phyloP scores from a whole-genome alignment of 2,113 vertebrate species.

The Tringa solitaria region DNA sequence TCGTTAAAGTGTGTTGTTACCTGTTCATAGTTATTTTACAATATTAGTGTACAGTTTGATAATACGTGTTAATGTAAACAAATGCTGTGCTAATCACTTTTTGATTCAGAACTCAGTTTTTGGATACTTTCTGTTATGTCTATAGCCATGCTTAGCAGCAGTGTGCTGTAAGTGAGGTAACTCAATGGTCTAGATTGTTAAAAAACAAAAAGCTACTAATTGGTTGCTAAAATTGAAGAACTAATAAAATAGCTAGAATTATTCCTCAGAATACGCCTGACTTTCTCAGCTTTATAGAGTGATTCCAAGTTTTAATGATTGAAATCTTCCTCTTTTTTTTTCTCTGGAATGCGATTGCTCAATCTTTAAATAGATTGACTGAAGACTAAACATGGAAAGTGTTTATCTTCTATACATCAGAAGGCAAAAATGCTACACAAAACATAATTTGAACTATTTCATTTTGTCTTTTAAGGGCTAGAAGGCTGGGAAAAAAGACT shows the following conservation, averaged over 20 bases:
- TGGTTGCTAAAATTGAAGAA: neutral
- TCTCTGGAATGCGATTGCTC: neutral
- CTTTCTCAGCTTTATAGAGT: neutral
- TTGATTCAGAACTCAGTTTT: neutral
- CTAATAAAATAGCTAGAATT: neutral
- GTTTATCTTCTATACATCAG: neutral
- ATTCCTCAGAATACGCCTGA: neutral
- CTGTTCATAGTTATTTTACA: neutral
- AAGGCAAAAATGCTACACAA: neutral
- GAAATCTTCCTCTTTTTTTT: neutral
- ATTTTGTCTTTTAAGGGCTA: slow-evolving; percentile 79
- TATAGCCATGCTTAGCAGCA: neutral
- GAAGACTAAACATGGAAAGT: neutral
- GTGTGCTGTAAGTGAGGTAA: neutral
- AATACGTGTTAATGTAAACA: neutral
- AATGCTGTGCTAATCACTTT: neutral
- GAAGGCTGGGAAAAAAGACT: slow-evolving; percentile 94
- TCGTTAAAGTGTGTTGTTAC: neutral
- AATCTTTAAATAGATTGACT: neutral
- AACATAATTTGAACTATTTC: neutral
- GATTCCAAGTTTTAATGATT: neutral
- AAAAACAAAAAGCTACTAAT: neutral
- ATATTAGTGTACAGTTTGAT: neutral
- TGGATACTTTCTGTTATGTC: neutral
- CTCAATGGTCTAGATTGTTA: neutral